A percentile compares a stretch with the other conserved stretches of the same genome.
Conservation (phyloP, 2,888 invertebrate genomes). For the Rhorus exstirpatorius region DNA sequence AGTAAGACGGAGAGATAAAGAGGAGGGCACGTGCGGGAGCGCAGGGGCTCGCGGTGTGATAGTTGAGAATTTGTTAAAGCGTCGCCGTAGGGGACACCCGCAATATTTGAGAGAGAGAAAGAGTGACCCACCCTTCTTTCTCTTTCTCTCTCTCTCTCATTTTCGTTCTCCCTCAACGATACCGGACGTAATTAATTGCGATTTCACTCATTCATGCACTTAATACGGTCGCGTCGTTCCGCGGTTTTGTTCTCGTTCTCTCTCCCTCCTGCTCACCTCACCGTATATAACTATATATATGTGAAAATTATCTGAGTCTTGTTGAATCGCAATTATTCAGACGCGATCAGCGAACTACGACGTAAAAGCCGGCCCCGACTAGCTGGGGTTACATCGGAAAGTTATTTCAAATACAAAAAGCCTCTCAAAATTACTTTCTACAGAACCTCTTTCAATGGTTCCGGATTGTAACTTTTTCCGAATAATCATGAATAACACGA, state of each 20-base stretch:
- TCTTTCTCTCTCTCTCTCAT: neutral
- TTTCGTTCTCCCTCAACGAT: constrained; percentile 38
- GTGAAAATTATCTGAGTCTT: constrained; percentile 72
- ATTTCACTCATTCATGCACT: constrained; percentile 83
- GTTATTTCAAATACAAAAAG: constrained; percentile 4
- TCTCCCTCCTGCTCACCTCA: neutral
- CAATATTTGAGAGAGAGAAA: neutral
- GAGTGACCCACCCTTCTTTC: neutral
- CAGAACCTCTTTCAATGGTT: neutral
- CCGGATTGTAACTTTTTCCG: neutral
- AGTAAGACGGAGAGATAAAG: constrained; percentile 17
- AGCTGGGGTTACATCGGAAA: constrained; percentile 15
- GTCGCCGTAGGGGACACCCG: constrained; percentile 9
- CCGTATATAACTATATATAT: neutral
- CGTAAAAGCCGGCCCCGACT: constrained; percentile 42
- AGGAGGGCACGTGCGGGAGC: constrained; percentile 40
- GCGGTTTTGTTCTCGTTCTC: constrained; percentile 75
- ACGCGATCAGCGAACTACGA: constrained; percentile 65
- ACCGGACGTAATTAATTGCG: constrained; percentile 82
- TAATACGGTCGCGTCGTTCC: constrained; percentile 78
- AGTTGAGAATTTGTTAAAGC: constrained; percentile 25
- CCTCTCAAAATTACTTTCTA: neutral
- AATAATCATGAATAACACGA: neutral
- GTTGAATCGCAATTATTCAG: constrained; percentile 82
- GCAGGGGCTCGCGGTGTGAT: constrained; percentile 21